Conservation (phyloP, 2,797 vertebrate genomes). For the Hoplostethus mediterraneus region DNA sequence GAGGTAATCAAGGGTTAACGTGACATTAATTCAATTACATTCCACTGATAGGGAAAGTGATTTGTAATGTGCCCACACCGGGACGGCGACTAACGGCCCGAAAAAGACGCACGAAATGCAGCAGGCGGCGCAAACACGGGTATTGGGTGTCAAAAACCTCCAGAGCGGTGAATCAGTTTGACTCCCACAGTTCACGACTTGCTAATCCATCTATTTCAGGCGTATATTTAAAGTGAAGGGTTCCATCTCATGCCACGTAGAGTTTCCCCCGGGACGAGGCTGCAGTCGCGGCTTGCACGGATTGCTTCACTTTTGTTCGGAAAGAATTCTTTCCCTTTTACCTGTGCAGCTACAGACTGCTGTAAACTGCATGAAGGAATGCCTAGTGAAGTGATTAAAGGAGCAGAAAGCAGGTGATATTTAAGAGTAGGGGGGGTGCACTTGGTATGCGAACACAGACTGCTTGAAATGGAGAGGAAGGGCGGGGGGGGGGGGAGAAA, state of each 20-base stretch:
- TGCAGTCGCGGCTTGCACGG: slow-evolving; percentile 56
- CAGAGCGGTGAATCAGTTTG: slow-evolving; percentile 7
- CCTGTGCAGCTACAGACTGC: slow-evolving; percentile 69
- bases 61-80: background rate
- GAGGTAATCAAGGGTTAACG: slow-evolving; percentile 2
- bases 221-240: slow-evolving; percentile 4
- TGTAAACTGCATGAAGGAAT: slow-evolving; percentile 84
- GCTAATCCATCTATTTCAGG: slow-evolving; percentile 10
- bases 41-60: background rate
- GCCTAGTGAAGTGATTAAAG: slow-evolving; percentile 76
- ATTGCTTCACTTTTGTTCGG: slow-evolving; percentile 73
- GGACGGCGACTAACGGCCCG: background rate
- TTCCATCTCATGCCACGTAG: background rate
- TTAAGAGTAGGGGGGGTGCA: slow-evolving; percentile 68
- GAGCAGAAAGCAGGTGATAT: slow-evolving; percentile 80
- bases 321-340: slow-evolving; percentile 64
- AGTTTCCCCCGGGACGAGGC: slow-evolving; percentile 13
- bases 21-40: slow-evolving; percentile 14
- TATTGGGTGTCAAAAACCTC: background rate
- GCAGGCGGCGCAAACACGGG: background rate
- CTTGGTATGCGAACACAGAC: slow-evolving; percentile 77
- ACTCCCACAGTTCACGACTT: background rate
- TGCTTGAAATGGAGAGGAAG: slow-evolving; percentile 47
- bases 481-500: background rate
- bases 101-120: background rate